A percentile compares a stretch with the other conserved stretches of the same genome.
Evolutionary conservation across 2,888 invertebrate genomes (phyloP).

Genomic region (Nesidiocoris tenuis): DNA sequence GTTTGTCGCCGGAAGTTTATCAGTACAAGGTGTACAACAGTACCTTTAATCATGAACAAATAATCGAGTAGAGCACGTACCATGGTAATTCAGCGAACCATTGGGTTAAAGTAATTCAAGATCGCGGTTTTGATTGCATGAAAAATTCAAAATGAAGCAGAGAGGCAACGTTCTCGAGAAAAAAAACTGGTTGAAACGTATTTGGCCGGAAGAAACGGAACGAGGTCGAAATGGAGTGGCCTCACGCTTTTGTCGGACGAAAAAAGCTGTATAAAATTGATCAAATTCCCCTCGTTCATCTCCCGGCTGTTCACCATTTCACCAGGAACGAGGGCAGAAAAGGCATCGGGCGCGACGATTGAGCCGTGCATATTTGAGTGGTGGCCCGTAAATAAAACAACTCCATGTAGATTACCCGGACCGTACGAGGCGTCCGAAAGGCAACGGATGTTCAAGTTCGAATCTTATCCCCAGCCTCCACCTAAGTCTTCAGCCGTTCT

Average conservation of each 20-base stretch:
- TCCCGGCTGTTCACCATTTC: conserved; percentile 18
- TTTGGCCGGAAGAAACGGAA: not conserved
- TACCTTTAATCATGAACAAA: too few species aligned
- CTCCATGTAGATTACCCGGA: conserved; percentile 34
- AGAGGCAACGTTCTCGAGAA: not conserved
- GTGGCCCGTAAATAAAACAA: conserved; percentile 29
- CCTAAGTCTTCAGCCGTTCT: not conserved
- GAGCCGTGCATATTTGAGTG: conserved; percentile 29
- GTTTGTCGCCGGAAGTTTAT: too few species aligned
- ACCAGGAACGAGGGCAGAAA: conserved; percentile 2
- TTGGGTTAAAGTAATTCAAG: conserved; percentile 24
- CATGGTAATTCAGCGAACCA: too few species aligned
- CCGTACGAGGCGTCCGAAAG: not conserved
- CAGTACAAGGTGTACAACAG: too few species aligned
- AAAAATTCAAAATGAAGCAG: conserved; percentile 7
- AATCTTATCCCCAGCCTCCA: not conserved
- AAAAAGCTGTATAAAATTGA: conserved; percentile 39
- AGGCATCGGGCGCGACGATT: conserved; percentile 23
- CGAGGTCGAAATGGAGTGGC: conserved; percentile 3
- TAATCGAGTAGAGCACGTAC: too few species aligned
- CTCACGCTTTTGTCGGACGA: conserved; percentile 6
- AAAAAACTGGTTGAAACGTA: not conserved
- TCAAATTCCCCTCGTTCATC: conserved; percentile 41
- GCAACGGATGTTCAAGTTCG: not conserved
- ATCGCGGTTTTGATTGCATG: conserved; percentile 35